Base-by-base conservation (phyloP, 2,797 vertebrate genomes). In the Eutrigla gurnardus region DNA sequence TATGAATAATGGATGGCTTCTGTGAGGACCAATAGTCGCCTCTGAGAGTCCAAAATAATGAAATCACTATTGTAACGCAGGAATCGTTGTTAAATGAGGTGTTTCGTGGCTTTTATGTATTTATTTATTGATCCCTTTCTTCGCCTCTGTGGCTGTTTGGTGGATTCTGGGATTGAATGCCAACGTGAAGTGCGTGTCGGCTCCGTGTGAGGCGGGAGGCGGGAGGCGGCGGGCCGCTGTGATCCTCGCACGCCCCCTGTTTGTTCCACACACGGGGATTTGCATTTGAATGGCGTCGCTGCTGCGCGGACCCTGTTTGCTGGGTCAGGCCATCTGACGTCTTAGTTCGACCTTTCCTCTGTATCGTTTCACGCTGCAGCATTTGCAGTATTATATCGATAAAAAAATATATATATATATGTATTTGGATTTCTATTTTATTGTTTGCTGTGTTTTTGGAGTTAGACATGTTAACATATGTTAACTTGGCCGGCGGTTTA, bases 191-290 rank as follows among this genome's bases (percentile, higher is more conserved):
- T 92, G 84, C 75, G 75, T 89, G 62, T 92, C 69, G 77, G 87
- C 78, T 78, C 82, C 81, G 73, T 84, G 70, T 84, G 83, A 83
- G 75, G 87, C 87, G 70, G 69, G 83, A 83, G 75, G 87, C 87
- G 70, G 69, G 33, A 73, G 75, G 76, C 79, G 15, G 83, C 80
- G 77, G 83, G 63, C 66, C 84, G 79, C 89, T 73, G 74, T 79
- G 90, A 82, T 89, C 89, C 83, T 72, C 35, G 80, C 80, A 58
- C 45, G 86, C 80, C 36, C 81, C 76, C 59, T 92, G 92, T 93
- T 91, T 93, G 73, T 80, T 93, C 88, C 78, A 78, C 75, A 57
- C 59, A 43, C 60, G 72, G 73, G 70, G 73, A 92, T 93, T 85
- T 93, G 87, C 90, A 93, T 93, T 75, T 91, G 84, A 93, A 89